Conservation (phyloP, 2,113 vertebrate genomes). For the Eudyptes chrysolophus region DNA sequence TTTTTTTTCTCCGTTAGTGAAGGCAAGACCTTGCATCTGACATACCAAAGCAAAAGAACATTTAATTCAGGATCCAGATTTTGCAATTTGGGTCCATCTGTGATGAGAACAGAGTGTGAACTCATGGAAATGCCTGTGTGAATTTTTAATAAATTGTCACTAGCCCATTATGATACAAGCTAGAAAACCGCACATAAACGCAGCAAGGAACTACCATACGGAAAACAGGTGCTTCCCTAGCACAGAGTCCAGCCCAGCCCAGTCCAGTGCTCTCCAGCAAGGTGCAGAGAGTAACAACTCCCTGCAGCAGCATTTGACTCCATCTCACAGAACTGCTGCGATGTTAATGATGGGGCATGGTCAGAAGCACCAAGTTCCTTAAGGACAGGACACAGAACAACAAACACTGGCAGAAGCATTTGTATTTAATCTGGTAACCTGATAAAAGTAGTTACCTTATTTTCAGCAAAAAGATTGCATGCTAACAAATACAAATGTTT, state of each 20-base stretch:
- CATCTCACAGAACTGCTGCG: background rate
- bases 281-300: background rate
- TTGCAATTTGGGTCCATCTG: slow-evolving; percentile 43
- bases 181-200: background rate
- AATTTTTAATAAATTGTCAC: slow-evolving; percentile 53
- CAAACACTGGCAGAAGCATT: background rate
- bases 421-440: background rate
- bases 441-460: background rate
- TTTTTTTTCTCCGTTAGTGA: background rate
- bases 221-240: background rate
- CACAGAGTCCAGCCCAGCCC: background rate
- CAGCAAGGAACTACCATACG: background rate
- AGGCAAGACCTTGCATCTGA: background rate
- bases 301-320: background rate
- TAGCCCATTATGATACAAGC: background rate
- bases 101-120: slow-evolving; percentile 55
- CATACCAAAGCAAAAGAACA: slow-evolving; percentile 19
- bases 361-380: background rate
- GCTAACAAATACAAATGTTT: background rate
- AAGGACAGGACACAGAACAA: background rate
- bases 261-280: background rate
- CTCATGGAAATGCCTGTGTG: slow-evolving; percentile 15
- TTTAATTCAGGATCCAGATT: slow-evolving; percentile 51
- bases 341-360: background rate
- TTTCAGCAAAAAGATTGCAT: background rate